Percentiles rank a stretch among this genome's conserved stretches.
These are phyloP conservation scores for Phaetusa simplex DNA, from an alignment of 2,113 vertebrate species.

Conservation along the genomic window DNA sequence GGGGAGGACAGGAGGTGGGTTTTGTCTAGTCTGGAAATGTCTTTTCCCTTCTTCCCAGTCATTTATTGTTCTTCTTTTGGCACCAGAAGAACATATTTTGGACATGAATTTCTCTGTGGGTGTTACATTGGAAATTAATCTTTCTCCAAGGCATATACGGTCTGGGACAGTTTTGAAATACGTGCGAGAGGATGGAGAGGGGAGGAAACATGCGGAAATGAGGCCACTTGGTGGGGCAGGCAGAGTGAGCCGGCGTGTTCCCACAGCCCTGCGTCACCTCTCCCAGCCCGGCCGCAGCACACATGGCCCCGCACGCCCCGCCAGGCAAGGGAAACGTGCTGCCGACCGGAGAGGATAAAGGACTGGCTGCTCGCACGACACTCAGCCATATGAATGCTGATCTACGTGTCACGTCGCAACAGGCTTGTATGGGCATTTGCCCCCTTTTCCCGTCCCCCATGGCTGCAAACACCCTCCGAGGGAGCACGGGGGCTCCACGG, in stretches of 20 bases:
- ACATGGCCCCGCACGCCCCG: rapidly evolving
- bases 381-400: rapidly evolving
- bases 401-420: rapidly evolving
- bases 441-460: rapidly evolving
- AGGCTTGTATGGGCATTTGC: rapidly evolving
- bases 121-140: constrained; percentile 59
- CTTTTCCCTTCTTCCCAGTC: constrained; percentile 31
- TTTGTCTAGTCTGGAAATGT: constrained; percentile 46
- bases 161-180: constrained; percentile 44
- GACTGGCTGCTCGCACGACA: rapidly evolving
- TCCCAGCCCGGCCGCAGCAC: rapidly evolving
- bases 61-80: constrained; percentile 64
- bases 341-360: rapidly evolving
- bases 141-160: constrained; percentile 17
- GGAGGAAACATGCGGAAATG: neutral
- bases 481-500: rapidly evolving
- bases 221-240: neutral
- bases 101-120: constrained; percentile 58
- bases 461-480: rapidly evolving
- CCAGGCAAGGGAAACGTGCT: neutral
- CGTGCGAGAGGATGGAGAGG: neutral
- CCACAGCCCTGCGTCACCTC: neutral
- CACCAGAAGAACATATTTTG: constrained; percentile 58
- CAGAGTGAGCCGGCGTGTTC: neutral
- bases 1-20: constrained; percentile 16